Percentiles rank a stretch among this genome's conserved stretches.
phyloP scores from a whole-genome alignment of 2,113 vertebrate genomes.

The Toxostoma redivivum region DNA sequence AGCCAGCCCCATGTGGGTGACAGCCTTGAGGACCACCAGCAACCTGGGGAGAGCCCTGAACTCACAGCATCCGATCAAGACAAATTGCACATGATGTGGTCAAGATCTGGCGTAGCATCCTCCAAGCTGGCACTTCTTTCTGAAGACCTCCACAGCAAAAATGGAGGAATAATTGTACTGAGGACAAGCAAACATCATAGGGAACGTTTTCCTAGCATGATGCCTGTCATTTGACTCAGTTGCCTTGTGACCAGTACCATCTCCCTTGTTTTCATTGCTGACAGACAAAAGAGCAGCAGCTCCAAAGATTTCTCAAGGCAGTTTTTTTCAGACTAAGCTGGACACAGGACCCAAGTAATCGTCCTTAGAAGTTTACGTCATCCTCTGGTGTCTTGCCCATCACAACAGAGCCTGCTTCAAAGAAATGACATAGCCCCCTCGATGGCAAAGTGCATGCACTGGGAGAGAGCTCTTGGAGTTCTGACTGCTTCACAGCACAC shows the following conservation, averaged over 20 bases:
- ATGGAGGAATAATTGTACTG: neutral
- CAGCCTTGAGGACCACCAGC: neutral
- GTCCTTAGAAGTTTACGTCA: slow-evolving; percentile 65
- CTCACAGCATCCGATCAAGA: neutral
- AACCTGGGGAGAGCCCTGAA: neutral
- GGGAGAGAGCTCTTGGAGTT: slow-evolving; percentile 50
- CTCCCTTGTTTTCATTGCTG: neutral
- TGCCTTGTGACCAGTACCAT: neutral
- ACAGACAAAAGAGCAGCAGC: slow-evolving; percentile 27
- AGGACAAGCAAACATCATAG: neutral
- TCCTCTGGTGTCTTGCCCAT: slow-evolving; percentile 69
- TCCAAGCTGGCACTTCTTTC: neutral
- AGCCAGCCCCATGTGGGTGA: neutral
- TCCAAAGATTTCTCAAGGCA: neutral
- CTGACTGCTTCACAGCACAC: slow-evolving; percentile 46
- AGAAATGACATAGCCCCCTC: slow-evolving; percentile 59
- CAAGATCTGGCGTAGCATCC: rapidly evolving
- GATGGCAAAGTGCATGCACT: slow-evolving; percentile 55
- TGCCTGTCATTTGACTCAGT: neutral
- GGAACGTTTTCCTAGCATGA: neutral
- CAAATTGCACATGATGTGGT: neutral
- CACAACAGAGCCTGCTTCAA: slow-evolving; percentile 71
- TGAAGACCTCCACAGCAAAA: neutral
- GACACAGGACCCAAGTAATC: slow-evolving; percentile 52
- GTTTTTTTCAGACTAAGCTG: slow-evolving; percentile 20